Conservation (phyloP, 2,888 invertebrate genomes). For the Escarpia spicata region DNA sequence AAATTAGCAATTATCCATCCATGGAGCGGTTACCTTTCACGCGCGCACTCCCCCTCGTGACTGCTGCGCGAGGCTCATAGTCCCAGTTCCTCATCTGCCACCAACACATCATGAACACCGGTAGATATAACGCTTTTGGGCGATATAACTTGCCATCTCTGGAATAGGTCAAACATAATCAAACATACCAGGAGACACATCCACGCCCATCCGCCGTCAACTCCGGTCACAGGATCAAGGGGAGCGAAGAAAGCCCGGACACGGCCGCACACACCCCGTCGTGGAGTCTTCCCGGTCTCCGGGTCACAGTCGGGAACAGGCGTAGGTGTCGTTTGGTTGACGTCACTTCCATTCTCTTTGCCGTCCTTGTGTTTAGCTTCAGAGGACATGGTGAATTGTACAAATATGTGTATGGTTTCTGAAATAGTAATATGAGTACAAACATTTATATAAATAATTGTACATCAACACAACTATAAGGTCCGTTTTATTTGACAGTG, state of each 20-base stretch:
- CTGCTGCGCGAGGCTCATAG: too few species aligned
- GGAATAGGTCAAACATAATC: background rate
- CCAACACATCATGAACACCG: too few species aligned
- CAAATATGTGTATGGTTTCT: background rate
- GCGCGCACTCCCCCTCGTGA: too few species aligned
- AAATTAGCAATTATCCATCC: too few species aligned
- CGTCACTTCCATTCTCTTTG: background rate
- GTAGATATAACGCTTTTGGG: too few species aligned
- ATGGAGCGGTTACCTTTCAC: too few species aligned
- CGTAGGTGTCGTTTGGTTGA: background rate
- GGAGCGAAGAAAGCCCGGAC: background rate
- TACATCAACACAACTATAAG: background rate
- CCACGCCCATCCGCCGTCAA: conserved; percentile 57
- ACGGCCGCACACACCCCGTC: background rate
- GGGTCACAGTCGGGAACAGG: background rate
- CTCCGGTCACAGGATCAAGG: background rate
- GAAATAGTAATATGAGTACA: background rate
- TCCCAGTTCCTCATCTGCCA: too few species aligned
- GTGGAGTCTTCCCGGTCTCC: background rate
- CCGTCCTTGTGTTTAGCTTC: background rate
- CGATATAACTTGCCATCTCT: too few species aligned
- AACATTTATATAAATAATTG: background rate
- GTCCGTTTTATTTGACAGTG: too few species aligned
- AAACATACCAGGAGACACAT: conserved; percentile 43
- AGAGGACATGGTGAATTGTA: background rate